These are phyloP conservation scores for Nannobrachium achirus DNA, from an alignment of 2,113 vertebrate species.

Conservation along the genomic window DNA sequence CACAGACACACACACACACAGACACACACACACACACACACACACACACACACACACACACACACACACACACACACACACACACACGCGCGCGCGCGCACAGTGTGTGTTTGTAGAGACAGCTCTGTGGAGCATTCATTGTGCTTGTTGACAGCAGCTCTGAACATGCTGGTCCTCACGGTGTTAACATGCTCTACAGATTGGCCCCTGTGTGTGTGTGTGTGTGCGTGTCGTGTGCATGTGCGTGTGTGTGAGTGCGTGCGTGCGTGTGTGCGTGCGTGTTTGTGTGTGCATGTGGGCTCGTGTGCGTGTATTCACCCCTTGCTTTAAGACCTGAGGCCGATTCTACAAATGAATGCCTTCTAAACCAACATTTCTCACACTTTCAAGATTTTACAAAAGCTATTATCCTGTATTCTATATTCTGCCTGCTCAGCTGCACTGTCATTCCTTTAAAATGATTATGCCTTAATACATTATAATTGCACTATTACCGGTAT, in stretches of 20 bases:
- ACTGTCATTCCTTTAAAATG: too few relatives aligned
- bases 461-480: too few relatives aligned
- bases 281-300: too few relatives aligned
- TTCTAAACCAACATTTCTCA: too few relatives aligned
- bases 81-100: background rate
- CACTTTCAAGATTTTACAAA: too few relatives aligned
- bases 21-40: background rate
- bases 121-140: background rate
- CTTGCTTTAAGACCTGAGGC: too few relatives aligned
- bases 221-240: background rate
- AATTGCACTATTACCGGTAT: too few relatives aligned
- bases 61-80: background rate
- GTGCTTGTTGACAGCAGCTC: slow-evolving; percentile 7
- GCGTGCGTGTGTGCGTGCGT: too few relatives aligned
- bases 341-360: too few relatives aligned
- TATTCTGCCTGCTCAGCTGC: too few relatives aligned
- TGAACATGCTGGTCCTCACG: slow-evolving; percentile 1
- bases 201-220: slow-evolving; percentile 2
- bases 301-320: too few relatives aligned
- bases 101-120: slow-evolving; percentile 1
- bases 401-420: too few relatives aligned
- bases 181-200: slow-evolving; percentile 2
- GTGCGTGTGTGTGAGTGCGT: background rate
- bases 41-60: background rate
- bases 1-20: slow-evolving; percentile 6